Evolutionary conservation across 2,113 vertebrate genomes (phyloP), one percentile per base, ranked within the genome.

Genomic region (Amazona vittata): DNA sequence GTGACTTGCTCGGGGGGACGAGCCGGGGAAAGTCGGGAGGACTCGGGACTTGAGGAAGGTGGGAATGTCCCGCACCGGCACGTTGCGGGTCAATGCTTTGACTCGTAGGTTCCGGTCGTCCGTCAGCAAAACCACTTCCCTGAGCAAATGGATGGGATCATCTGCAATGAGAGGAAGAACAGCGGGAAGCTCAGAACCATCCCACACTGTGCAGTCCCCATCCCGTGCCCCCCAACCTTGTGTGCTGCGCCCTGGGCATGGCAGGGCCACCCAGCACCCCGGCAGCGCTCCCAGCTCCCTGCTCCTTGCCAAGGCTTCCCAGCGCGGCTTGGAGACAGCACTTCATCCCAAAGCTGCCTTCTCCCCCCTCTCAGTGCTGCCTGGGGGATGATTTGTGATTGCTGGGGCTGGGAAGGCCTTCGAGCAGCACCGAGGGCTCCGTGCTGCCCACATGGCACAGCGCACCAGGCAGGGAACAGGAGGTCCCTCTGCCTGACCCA

Each of bases 51-150:
- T 98, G 94, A 99, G 98, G 98, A 99, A 99, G 74, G 99, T 98
- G 4, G 99, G 99, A 97, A 99, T 99, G 98, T 99, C 99, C 77
- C 99, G 97, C 73, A 99, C 99, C 1, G 99, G 99, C 84, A 99
- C 99, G 50, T 99, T 99, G 88, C 99, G 98, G 16, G 99, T 99
- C 98, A 99, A 86, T 1, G 99, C 99, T 98, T 99, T 99, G 89
- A 99, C 99, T 9, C 99, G 98, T 83, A 99, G 98, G 97, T 99
- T 99, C 41, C 99, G 98, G 98, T 99, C 99, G 24, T 99, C 99
- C 0, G 99, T 99, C 83, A 99, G 98, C 87, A 99, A 98, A 60
- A 99, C 99, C 96, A 99, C 99, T 96, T 99, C 99, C 95, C 99
- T 98, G 25, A 98, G 98, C 55, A 99, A 97, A 74, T 97, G 99